These are phyloP conservation scores for Erithacus rubecula DNA, from an alignment of 2,797 vertebrate genomes.

Conservation along the genomic window DNA sequence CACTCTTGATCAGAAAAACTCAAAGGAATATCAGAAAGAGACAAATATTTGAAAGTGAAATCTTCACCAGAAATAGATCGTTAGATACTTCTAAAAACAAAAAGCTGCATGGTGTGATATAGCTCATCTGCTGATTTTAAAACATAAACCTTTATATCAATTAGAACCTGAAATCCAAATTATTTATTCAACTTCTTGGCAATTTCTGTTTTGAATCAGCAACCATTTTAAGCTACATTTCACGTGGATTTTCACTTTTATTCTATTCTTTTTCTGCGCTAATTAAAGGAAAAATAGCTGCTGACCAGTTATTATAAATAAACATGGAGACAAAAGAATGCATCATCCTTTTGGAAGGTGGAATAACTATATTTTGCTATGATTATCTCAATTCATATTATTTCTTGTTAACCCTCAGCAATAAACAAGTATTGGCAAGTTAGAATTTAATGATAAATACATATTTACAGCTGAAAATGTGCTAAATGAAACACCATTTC, in stretches of 20 bases:
- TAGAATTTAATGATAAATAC: neutral
- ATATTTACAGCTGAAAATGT: neutral
- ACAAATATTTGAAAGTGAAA: neutral
- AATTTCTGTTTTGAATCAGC: neutral
- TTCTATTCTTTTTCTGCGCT: neutral
- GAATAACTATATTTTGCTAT: neutral
- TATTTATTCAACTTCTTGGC: neutral
- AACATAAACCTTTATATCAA: neutral
- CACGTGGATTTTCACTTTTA: neutral
- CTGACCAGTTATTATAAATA: neutral
- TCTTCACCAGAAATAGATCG: neutral
- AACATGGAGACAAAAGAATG: neutral
- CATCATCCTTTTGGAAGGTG: neutral
- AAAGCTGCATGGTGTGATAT: neutral
- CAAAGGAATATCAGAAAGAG: neutral
- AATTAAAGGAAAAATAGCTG: neutral
- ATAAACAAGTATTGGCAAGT: neutral
- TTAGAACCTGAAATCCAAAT: neutral
- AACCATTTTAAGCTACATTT: neutral
- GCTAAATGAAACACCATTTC: neutral
- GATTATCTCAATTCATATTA: neutral
- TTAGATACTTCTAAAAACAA: neutral
- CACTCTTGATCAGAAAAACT: neutral
- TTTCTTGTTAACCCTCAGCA: neutral
- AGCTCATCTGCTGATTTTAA: neutral